A percentile compares a stretch with the other conserved stretches of the same genome.
These are phyloP conservation scores for Lithodes maja DNA, from an alignment of 2,888 invertebrate species.

Conservation along the genomic window DNA sequence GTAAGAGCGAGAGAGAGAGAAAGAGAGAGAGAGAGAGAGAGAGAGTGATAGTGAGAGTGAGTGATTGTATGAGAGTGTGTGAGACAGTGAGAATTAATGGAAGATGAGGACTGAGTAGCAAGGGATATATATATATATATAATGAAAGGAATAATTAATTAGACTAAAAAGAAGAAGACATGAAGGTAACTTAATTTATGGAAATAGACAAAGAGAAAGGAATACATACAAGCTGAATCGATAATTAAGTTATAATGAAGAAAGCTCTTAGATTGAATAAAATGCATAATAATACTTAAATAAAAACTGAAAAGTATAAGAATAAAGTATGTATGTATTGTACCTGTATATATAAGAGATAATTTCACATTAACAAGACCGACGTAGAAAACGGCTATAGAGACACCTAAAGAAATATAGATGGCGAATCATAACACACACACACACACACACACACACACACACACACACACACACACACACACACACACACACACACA, in stretches of 20 bases:
- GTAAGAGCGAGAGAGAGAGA: neutral
- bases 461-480: slow-evolving; percentile 19
- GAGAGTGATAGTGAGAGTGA: neutral
- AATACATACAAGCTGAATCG: neutral
- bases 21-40: neutral
- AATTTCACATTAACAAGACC: neutral
- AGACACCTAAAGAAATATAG: neutral
- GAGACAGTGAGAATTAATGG: neutral
- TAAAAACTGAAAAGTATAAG: neutral
- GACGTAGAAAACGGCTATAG: neutral
- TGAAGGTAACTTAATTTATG: too few species aligned
- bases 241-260: neutral
- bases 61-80: neutral
- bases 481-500: slow-evolving; percentile 44
- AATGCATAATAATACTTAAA: neutral
- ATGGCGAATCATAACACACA: neutral
- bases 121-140: too few species aligned
- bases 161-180: too few species aligned
- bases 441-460: slow-evolving; percentile 15
- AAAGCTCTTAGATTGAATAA: neutral
- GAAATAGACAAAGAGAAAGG: neutral
- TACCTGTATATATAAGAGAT: neutral
- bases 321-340: neutral
- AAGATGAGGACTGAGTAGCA: neutral
- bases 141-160: too few species aligned